phyloP scores from a whole-genome alignment of 2,888 invertebrate genomes.

The Anodontia alba region DNA sequence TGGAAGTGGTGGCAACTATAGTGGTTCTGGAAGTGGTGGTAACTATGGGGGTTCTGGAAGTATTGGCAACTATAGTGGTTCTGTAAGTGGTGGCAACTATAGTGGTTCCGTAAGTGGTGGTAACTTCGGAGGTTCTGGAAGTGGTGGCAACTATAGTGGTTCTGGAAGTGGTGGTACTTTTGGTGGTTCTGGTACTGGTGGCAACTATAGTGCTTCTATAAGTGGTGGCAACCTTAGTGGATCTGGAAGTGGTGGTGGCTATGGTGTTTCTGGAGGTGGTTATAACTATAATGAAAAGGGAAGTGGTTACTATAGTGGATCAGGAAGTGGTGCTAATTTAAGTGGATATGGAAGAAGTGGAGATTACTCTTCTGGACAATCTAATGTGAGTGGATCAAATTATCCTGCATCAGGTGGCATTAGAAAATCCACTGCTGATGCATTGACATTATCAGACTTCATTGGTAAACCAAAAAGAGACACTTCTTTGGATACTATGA shows the following conservation, averaged over 20 bases:
- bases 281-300: not conserved
- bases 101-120: too few species aligned
- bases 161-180: not conserved
- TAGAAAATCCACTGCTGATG: not conserved
- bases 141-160: not conserved
- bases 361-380: not conserved
- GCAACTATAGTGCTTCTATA: too few species aligned
- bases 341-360: too few species aligned
- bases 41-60: not conserved
- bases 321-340: too few species aligned
- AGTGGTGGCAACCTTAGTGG: too few species aligned
- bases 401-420: not conserved
- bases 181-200: not conserved
- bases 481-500: not conserved
- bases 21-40: not conserved
- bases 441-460: not conserved
- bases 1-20: not conserved
- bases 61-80: not conserved
- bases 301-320: too few species aligned
- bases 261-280: not conserved
- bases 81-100: not conserved
- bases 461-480: not conserved
- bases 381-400: not conserved
- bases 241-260: not conserved
- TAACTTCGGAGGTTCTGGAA: too few species aligned